Base-by-base conservation (phyloP, 1,140 invertebrate genomes). In the Scaptomyza montana region DNA sequence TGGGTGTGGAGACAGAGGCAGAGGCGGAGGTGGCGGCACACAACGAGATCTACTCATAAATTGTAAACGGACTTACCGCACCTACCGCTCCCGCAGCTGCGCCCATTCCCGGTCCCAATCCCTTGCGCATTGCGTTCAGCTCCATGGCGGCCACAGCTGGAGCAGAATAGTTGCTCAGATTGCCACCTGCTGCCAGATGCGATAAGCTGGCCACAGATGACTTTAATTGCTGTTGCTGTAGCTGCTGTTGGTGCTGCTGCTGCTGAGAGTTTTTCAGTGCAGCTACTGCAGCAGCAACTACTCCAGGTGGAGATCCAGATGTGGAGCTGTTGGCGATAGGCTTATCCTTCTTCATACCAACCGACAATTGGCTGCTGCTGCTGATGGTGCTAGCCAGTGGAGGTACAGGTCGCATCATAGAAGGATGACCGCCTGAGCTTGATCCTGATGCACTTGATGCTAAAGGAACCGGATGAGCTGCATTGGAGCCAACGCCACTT, bases 1-100 rank as follows among this genome's bases (percentile, higher is more conserved):
- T 73, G 74, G 78, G 63, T 30, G 55, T 74, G 80, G 33, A 33
- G 30, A 5, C 30, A 33, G 67, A 33, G 30, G 30, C 30, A 33
- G 67, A 41, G 63, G 64, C 71, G 59, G 77, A 57, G 62, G 57
- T 74, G 72, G 63, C 45, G 78, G 74, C 77, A 81, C 66, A 69
- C 71, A 69, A 69, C 59, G 66, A 65, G 66, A 72, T 59, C 72
- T 72, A 72, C 77, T 78, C 79, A 87, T 89, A 89, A 72, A 85
- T 72, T 85, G 85, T 84, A 89, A 89, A 89, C 86, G 85, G 85
- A 89, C 85, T 89, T 89, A 89, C 85, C 85, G 85, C 85, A 75
- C 80, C 85, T 85, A 72, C 69, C 49, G 69, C 63, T 72, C 69
- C 69, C 63, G 69, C 55, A 67, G 54, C 69, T 56, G 63, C 63